Conservation (phyloP, 2,797 vertebrate species). For the Astyanax mexicanus region DNA sequence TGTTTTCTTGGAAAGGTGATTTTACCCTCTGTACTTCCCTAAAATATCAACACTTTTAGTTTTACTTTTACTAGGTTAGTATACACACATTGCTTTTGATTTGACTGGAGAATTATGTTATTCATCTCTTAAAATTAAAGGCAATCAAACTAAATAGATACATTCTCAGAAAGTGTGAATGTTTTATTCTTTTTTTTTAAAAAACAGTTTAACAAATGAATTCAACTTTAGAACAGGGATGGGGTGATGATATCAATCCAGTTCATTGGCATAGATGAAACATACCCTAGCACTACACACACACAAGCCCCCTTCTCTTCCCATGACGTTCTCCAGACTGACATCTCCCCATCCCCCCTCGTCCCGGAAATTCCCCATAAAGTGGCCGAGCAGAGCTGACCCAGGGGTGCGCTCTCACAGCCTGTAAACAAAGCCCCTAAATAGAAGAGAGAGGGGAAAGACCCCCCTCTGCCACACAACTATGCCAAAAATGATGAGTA, state of each 20-base stretch:
- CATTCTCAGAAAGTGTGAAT: neutral
- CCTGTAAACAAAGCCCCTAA: slow-evolving; percentile 54
- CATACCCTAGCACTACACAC: neutral
- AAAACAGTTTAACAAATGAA: too few relatives aligned
- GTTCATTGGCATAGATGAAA: neutral
- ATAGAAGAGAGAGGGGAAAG: slow-evolving; percentile 40
- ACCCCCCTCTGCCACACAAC: slow-evolving; percentile 33
- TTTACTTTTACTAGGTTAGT: too few relatives aligned
- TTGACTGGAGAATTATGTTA: too few relatives aligned
- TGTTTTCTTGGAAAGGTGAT: too few relatives aligned
- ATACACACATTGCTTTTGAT: too few relatives aligned
- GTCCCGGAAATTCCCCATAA: slow-evolving; percentile 60
- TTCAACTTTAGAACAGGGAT: too few relatives aligned
- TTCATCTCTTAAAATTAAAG: too few relatives aligned
- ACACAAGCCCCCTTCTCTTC: slow-evolving; percentile 12
- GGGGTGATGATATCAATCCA: neutral
- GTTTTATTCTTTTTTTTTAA: too few relatives aligned
- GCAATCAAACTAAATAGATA: too few relatives aligned
- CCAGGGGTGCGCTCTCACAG: slow-evolving; percentile 48
- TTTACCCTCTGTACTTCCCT: too few relatives aligned
- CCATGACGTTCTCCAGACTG: slow-evolving; percentile 28
- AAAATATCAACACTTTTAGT: too few relatives aligned
- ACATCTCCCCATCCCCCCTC: slow-evolving; percentile 40
- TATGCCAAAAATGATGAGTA: slow-evolving; percentile 58
- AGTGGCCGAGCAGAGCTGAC: slow-evolving; percentile 41